Evolutionary conservation across 2,888 invertebrate genomes (phyloP), one percentile per base, ranked within the genome.

Genomic region (Dicranocentrus wangi): DNA sequence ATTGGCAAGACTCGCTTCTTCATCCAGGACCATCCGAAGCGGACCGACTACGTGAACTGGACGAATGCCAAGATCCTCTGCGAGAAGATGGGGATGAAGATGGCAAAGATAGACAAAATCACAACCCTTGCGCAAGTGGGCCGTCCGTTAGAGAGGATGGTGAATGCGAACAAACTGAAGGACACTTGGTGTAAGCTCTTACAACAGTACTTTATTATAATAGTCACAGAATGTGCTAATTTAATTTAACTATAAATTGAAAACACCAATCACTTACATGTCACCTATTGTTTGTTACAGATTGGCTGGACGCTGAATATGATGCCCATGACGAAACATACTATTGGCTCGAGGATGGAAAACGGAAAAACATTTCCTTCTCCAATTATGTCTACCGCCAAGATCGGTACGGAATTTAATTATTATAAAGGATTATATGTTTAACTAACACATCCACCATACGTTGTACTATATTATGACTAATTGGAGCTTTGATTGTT

Each of bases 111-210:
- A 1, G 2, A 15, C 17, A 61, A 61, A 13, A 2, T 58, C 2
- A 58, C 58, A 1, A 25, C 58, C n/a, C 3, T 32, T 27, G 28
- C 1, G 28, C n/a, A n/a, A 5, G 19, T 32, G 28, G n/a, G 8
- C 7, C 61, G 19, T 10, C 28, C 61, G n/a, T 15, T 61, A 32
- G 7, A 5, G n/a, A 19, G 19, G 2, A 2, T 39, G 13, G 32
- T 61, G 15, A 17, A 39, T 21, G 39, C 13, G 28, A 21, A 23
- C 7, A 39, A 17, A 15, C 19, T 28, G 7, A n/a, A 61, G 15
- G 32, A 61, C 39, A 61, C 61, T 15, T 61, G 61, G 32, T 61
- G 55, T n/a, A n/a, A n/a, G n/a, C n/a, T n/a, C n/a, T n/a, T 55
- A 21, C 3, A 15, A 7, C 15, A 10, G n/a, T n/a, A n/a, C n/a